Conservation (phyloP, 2,113 vertebrate genomes). For the Grallaria varia region DNA sequence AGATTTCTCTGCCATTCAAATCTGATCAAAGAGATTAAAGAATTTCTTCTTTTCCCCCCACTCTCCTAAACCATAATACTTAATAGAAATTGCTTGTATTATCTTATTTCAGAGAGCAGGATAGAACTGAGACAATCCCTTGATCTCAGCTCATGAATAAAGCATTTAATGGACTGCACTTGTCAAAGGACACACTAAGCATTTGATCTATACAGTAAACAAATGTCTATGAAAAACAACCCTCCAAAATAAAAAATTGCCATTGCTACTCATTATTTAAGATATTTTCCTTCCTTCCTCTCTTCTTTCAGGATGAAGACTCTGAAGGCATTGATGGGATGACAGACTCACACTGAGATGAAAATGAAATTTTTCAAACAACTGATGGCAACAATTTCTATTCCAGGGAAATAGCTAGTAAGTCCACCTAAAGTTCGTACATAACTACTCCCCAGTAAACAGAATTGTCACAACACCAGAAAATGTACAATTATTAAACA, state of each 20-base stretch:
- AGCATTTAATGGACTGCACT: constrained; percentile 60
- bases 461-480: neutral
- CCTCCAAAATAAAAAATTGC: neutral
- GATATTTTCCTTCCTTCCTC: neutral
- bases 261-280: neutral
- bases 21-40: constrained; percentile 62
- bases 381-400: neutral
- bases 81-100: constrained; percentile 58
- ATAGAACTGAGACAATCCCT: constrained; percentile 57
- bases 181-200: constrained; percentile 53
- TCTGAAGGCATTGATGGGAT: neutral
- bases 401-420: neutral
- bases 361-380: neutral
- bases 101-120: constrained; percentile 57
- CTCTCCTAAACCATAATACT: constrained; percentile 32
- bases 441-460: neutral
- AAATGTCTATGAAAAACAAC: constrained; percentile 27
- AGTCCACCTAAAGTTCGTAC: neutral
- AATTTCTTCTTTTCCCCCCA: neutral
- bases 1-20: constrained; percentile 51
- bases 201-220: constrained; percentile 56
- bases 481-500: neutral
- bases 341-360: neutral
- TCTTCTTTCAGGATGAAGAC: neutral
- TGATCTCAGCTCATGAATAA: constrained; percentile 69